phyloP scores from a whole-genome alignment of 2,113 vertebrate genomes.

The Marmota monax region DNA sequence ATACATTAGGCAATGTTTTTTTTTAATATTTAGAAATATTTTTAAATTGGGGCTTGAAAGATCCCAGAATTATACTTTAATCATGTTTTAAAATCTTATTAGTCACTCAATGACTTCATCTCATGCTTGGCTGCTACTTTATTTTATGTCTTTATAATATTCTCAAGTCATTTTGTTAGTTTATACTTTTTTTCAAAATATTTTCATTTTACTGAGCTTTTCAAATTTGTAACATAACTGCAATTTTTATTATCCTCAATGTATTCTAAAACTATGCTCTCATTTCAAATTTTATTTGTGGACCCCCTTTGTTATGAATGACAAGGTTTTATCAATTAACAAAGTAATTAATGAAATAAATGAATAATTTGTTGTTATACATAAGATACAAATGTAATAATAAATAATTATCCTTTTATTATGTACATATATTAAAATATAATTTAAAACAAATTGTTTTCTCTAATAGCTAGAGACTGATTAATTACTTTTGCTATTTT shows the following conservation, averaged over 20 bases:
- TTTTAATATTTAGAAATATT: not conserved
- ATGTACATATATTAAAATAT: not conserved
- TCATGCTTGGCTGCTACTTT: not conserved
- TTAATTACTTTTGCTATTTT: not conserved
- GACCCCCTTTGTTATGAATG: not conserved
- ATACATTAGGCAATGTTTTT: not conserved
- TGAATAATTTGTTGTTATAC: not conserved
- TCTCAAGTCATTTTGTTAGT: constrained; percentile 11
- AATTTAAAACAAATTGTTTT: not conserved
- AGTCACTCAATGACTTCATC: not conserved
- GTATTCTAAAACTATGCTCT: not conserved
- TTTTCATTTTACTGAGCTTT: constrained; percentile 9
- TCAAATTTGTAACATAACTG: not conserved
- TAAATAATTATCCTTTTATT: not conserved
- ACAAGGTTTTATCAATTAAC: not conserved
- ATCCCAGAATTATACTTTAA: not conserved
- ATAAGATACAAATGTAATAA: not conserved
- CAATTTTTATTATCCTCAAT: not conserved
- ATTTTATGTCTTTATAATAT: constrained; percentile 37
- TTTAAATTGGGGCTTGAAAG: not conserved
- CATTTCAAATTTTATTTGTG: constrained; percentile 17
- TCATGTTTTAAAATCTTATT: not conserved
- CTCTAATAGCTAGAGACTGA: not conserved
- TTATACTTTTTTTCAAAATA: constrained; percentile 40
- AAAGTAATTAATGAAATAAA: constrained; percentile 43